Percentiles rank a stretch among this genome's conserved stretches.
Conservation (phyloP, 2,888 invertebrate species). For the Drosophila lacicola region DNA sequence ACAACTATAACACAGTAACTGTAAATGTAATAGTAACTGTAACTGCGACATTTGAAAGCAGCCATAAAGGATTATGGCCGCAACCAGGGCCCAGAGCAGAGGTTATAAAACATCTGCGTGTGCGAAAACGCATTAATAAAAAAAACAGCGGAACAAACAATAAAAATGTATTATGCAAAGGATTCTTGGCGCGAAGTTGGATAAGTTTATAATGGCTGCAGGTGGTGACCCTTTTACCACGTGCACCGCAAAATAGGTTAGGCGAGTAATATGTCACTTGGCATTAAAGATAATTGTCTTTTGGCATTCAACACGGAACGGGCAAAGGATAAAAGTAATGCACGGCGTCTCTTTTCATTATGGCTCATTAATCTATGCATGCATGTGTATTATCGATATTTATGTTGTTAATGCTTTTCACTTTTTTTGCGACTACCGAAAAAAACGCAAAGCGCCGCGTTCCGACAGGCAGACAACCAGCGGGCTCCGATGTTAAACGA, state of each 20-base stretch:
- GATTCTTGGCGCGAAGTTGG: constrained; percentile 49
- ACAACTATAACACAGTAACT: constrained; percentile 1
- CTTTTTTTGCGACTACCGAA: constrained; percentile 36
- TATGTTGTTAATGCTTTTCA: constrained; percentile 11
- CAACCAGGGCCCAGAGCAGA: not conserved
- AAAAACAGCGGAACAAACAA: constrained; percentile 20
- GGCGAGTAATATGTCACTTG: constrained; percentile 38
- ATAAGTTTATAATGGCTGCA: constrained; percentile 30
- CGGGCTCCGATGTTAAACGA: constrained; percentile 69
- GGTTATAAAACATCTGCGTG: not conserved
- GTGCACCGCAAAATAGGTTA: constrained; percentile 51
- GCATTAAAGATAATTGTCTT: constrained; percentile 41
- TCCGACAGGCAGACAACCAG: constrained; percentile 49
- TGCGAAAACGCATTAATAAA: constrained; percentile 1
- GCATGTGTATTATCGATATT: constrained; percentile 33
- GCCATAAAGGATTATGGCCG: not conserved
- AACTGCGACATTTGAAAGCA: not conserved
- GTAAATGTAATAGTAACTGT: not conserved
- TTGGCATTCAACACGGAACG: constrained; percentile 22
- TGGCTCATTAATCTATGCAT: constrained; percentile 16
- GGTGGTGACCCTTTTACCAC: constrained; percentile 39
- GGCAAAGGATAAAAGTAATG: constrained; percentile 34
- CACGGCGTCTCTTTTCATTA: constrained; percentile 15
- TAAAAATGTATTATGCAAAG: constrained; percentile 55
- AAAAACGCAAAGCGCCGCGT: constrained; percentile 46